Base-by-base conservation (phyloP, 1,140 invertebrate species). In the Steinernema khuongi region DNA sequence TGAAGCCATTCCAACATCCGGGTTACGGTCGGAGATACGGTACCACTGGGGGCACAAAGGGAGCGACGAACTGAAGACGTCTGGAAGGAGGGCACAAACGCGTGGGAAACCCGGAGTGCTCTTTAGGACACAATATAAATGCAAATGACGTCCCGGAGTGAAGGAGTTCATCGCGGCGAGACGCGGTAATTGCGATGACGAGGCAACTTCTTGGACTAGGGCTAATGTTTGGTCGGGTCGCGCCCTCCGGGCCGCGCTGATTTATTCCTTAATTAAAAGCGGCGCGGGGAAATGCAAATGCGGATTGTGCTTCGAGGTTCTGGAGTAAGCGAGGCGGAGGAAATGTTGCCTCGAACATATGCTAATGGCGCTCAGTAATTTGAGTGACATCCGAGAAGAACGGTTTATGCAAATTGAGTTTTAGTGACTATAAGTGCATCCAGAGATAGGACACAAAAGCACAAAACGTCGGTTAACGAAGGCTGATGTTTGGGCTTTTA, bases 131-230 rank as follows among this genome's bases (percentile, higher is more conserved):
- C 50, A 60, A 60, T 60, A 60, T 60, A 60, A 60, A 60, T 60
- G 50, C 50, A 60, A 60, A 60, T 60, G 50, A 60, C 50, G 50
- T 60, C 19, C 36, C 50, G 50, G 14, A 11, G 50, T 22, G 50
- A n/a, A 7, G 14, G 4, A 4, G 19, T 14, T 14, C 14, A 60
- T 14, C 7, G 14, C 14, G 36, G n/a, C 7, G 26, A 60, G 50
- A 60, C 50, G 50, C 50, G 50, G n/a, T 26, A 11, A 60, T 60
- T 11, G 50, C 50, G 4, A 17, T n/a, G n/a, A n/a, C n/a, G n/a
- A n/a, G n/a, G n/a, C n/a, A n/a, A n/a, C n/a, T n/a, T n/a, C n/a
- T n/a, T n/a, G n/a, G n/a, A n/a, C n/a, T n/a, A n/a, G 4, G 7
- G 50, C 50, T 22, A 22, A 60, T 60, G 50, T 60, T 60, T 60